A percentile compares a stretch with the other conserved stretches of the same genome.
Evolutionary conservation across 2,797 vertebrate species (phyloP).

Genomic region (Gymnocypris eckloni): DNA sequence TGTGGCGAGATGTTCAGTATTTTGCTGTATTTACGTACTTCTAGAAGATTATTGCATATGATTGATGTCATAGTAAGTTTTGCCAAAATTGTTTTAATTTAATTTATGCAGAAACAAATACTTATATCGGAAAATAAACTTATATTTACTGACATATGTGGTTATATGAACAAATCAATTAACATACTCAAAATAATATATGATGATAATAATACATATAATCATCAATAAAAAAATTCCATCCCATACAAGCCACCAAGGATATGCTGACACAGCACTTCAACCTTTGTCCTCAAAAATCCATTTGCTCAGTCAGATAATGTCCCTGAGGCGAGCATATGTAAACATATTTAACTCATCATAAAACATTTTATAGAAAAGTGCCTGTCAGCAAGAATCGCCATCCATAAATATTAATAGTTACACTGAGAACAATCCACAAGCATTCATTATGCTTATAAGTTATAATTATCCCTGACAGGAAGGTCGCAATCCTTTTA

Average conservation of each 20-base stretch:
- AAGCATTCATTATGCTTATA: conserved; percentile 74
- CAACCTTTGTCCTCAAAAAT: conserved; percentile 49
- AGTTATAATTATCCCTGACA: conserved; percentile 69
- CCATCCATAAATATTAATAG: conserved; percentile 76
- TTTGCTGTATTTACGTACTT: background rate
- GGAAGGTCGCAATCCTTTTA: conserved; percentile 66
- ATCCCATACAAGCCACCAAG: background rate
- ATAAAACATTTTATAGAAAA: conserved; percentile 64
- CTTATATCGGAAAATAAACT: background rate
- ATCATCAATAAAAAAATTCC: conserved; percentile 4
- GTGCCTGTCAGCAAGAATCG: conserved; percentile 67
- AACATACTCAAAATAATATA: conserved; percentile 8
- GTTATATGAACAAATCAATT: conserved; percentile 35
- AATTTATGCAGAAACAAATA: background rate
- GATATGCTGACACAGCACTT: conserved; percentile 33
- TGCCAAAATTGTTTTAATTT: background rate
- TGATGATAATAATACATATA: background rate
- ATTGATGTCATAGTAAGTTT: background rate
- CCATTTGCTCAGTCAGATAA: conserved; percentile 49
- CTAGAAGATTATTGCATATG: background rate
- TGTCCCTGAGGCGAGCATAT: conserved; percentile 51
- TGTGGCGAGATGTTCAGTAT: background rate
- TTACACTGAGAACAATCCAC: conserved; percentile 67
- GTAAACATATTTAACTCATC: conserved; percentile 71
- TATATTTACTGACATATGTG: conserved; percentile 13